Base-by-base conservation (phyloP, 2,113 vertebrate genomes). In the Emydocephalus ijimae region DNA sequence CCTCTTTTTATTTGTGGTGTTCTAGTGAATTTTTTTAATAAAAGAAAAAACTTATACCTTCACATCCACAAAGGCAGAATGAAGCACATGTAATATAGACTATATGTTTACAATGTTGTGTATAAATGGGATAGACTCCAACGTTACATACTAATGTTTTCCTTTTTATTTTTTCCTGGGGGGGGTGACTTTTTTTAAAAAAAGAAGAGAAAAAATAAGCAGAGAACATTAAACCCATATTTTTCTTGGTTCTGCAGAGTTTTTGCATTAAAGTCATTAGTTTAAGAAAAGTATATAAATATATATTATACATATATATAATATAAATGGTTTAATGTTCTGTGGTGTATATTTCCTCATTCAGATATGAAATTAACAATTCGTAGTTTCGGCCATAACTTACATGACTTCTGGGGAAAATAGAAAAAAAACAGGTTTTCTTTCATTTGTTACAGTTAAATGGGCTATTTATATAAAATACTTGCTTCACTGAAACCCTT, bases 71-170 rank as follows among this genome's bases (percentile, higher is more conserved):
- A 97, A 98, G 98, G 98, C 97, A 97, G 97, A 98, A 98, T 98
- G 98, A 99, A 99, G 99, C 99, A 99, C 99, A 99, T 99, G 99
- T 99, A 99, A 98, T 98, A 99, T 99, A 99, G 98, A 98, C 98
- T 99, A 98, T 99, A 99, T 99, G 99, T 99, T 99, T 99, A 99
- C 99, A 99, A 98, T 99, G 98, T 99, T 99, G 98, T 98, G 98
- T 99, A 99, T 99, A 99, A 99, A 99, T 98, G 98, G 98, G 98
- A 98, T 98, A 98, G 98, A 98, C 97, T 97, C 97, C 97, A 92
- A 94, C 96, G 97, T 96, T 98, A 97, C 97, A 98, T 98, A 98
- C 97, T 98, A 98, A 98, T 97, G 97, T 98, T 98, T 98, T 96
- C 97, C 97, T 98, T 95, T 94, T 96, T 24, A 52, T 85, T 86